Conservation (phyloP, 2,113 vertebrate genomes). For the Neopipo cinnamomea region DNA sequence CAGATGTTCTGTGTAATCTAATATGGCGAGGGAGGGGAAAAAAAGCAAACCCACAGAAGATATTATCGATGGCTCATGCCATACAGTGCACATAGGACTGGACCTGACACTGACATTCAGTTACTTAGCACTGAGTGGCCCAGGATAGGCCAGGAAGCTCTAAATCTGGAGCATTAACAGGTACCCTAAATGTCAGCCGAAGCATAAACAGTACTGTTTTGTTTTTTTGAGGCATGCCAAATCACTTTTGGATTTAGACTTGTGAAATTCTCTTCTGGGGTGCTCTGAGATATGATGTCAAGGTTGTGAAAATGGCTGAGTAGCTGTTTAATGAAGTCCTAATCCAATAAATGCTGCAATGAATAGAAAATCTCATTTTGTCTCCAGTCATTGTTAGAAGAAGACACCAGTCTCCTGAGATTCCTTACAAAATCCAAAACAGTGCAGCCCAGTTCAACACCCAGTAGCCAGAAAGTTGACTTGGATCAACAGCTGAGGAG, state of each 20-base stretch:
- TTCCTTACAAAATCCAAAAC: not conserved
- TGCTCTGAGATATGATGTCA: not conserved
- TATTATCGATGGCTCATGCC: not conserved
- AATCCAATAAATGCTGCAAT: not conserved
- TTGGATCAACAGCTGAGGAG: not conserved
- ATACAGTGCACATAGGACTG: not conserved
- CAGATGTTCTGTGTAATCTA: not conserved
- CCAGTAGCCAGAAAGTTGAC: not conserved
- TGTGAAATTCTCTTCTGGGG: not conserved
- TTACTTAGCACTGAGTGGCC: not conserved
- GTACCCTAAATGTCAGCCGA: not conserved
- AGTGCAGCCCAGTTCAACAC: not conserved
- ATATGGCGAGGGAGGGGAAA: too few relatives aligned
- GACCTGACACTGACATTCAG: not conserved
- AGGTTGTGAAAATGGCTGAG: not conserved
- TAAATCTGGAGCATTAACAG: not conserved
- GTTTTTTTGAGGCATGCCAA: not conserved
- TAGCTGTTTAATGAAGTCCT: not conserved
- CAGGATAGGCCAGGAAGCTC: not conserved
- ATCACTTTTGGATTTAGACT: not conserved
- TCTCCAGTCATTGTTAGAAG: not conserved
- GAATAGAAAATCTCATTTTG: not conserved
- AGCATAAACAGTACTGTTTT: not conserved
- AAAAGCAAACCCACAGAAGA: not conserved
- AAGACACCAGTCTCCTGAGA: not conserved